phyloP scores from a whole-genome alignment of 1,140 invertebrate species.

The Cydia strobilella region DNA sequence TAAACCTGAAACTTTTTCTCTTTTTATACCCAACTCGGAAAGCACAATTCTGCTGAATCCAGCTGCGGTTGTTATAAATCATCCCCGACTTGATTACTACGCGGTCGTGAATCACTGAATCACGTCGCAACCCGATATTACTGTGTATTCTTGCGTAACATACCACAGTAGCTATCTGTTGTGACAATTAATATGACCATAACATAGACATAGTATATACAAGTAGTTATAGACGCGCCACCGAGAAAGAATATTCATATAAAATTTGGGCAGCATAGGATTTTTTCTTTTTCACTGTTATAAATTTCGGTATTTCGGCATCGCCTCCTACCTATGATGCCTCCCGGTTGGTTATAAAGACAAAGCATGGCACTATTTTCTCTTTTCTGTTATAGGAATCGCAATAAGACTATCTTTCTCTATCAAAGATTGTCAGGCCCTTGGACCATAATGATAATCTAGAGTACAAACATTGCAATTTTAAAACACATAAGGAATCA shows the following conservation, averaged over 20 bases:
- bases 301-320: no score
- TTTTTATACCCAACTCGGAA: not conserved
- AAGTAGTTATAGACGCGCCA: no score
- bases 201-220: no score
- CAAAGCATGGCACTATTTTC: no score
- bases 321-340: no score
- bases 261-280: no score
- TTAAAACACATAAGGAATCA: not conserved
- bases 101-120: not conserved
- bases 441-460: not conserved
- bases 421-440: no score
- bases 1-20: not conserved
- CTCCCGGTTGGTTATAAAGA: no score
- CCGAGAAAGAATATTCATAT: no score
- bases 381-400: no score
- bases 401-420: no score
- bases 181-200: slow-evolving; percentile 4
- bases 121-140: not conserved
- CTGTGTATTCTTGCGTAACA: not conserved
- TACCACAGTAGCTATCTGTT: not conserved
- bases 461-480: not conserved
- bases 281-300: no score
- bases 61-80: not conserved
- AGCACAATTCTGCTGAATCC: not conserved
- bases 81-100: slow-evolving; percentile 6